Conservation (phyloP, 2,113 vertebrate species). For the Cyrtonyx montezumae region DNA sequence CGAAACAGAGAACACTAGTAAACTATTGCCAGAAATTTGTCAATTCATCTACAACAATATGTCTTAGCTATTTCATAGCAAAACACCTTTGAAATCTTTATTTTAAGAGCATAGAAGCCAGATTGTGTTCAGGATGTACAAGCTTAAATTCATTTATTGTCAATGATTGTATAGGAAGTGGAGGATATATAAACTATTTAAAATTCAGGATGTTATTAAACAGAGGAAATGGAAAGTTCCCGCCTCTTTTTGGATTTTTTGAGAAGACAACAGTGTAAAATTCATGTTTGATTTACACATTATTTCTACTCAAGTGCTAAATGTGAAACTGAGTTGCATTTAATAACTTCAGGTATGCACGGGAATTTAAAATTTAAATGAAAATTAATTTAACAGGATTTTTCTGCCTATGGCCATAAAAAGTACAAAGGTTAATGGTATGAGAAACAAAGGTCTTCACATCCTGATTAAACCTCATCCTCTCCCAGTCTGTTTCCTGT, state of each 20-base stretch:
- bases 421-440: conserved; percentile 19
- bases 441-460: conserved; percentile 7
- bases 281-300: not conserved
- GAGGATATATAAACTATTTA: not conserved
- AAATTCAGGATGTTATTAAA: conserved; percentile 42
- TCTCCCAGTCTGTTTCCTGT: conserved; percentile 34
- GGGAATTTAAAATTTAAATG: not conserved
- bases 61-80: not conserved
- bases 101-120: not conserved
- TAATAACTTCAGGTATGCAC: not conserved
- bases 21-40: not conserved
- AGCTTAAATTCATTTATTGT: not conserved
- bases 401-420: not conserved
- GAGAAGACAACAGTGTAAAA: not conserved
- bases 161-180: conserved; percentile 2
- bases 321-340: not conserved
- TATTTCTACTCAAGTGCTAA: not conserved
- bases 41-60: not conserved
- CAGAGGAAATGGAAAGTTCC: conserved; percentile 46
- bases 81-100: not conserved
- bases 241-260: not conserved
- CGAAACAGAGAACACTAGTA: not conserved
- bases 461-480: conserved; percentile 22
- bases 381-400: not conserved
- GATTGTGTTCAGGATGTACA: not conserved